A percentile compares a stretch with the other conserved stretches of the same genome.
These are phyloP conservation scores for Ennomos fuscantarius DNA, from an alignment of 2,888 invertebrate genomes.

Conservation along the genomic window DNA sequence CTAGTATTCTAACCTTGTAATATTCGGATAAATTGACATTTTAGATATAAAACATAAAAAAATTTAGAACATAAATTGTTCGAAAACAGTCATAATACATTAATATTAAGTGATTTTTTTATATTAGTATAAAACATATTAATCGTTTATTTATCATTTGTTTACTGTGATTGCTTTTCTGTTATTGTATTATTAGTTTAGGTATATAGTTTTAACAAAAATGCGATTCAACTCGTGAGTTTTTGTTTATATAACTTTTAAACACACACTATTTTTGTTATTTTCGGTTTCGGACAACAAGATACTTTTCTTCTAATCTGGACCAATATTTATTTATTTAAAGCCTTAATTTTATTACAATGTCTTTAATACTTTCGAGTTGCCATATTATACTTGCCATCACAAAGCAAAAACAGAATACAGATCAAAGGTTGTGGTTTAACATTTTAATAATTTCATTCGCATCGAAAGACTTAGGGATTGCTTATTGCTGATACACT, in stretches of 20 bases:
- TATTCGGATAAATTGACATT: slow-evolving; percentile 57
- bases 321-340: neutral
- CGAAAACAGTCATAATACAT: slow-evolving; percentile 58
- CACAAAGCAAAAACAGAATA: slow-evolving; percentile 13
- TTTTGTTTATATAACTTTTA: no score
- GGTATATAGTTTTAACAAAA: slow-evolving; percentile 31
- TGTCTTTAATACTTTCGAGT: slow-evolving; percentile 13
- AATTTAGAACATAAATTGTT: slow-evolving; percentile 42
- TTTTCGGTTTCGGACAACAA: slow-evolving; percentile 16
- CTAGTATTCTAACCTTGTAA: slow-evolving; percentile 59
- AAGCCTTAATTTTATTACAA: slow-evolving; percentile 10
- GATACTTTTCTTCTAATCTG: no score
- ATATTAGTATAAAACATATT: slow-evolving; percentile 48
- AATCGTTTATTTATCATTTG: slow-evolving; percentile 54
- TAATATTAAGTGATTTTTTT: slow-evolving; percentile 59
- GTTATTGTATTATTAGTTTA: slow-evolving; percentile 62
- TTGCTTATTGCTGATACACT: slow-evolving; percentile 13
- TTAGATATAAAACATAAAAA: slow-evolving; percentile 39
- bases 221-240: neutral
- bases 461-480: slow-evolving; percentile 8
- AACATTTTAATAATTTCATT: slow-evolving; percentile 9
- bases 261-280: slow-evolving; percentile 28
- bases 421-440: slow-evolving; percentile 7
- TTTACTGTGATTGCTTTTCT: slow-evolving; percentile 78
- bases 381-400: slow-evolving; percentile 39